phyloP scores from a whole-genome alignment of 53 echinoderm and acorn worm species.

The Arbacia lixula region DNA sequence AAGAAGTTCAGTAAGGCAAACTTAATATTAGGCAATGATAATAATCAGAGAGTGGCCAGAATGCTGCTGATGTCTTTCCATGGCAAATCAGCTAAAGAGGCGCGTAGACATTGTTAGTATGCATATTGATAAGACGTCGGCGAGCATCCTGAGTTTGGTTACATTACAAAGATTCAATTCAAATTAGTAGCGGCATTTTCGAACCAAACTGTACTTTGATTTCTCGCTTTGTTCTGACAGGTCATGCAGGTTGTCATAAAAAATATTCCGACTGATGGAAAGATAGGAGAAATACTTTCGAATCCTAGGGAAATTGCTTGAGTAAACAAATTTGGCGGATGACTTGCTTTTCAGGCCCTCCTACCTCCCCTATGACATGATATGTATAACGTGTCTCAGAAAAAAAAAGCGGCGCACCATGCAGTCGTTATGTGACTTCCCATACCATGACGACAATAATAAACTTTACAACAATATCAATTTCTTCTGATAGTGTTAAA shows the following conservation, averaged over 20 bases:
- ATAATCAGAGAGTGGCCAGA: constrained; percentile 4
- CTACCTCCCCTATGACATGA: neutral
- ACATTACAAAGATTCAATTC: constrained; percentile 4
- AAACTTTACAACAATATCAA: too few relatives aligned
- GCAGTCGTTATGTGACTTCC: too few relatives aligned
- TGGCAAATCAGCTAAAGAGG: too few relatives aligned
- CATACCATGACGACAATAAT: too few relatives aligned
- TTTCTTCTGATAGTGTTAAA: too few relatives aligned
- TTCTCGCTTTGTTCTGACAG: constrained; percentile 32
- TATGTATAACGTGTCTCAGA: constrained; percentile 4
- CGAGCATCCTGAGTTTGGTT: constrained; percentile 12
- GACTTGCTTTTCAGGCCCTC: constrained; percentile 37
- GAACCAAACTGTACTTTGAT: constrained; percentile 47
- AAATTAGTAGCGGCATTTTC: constrained; percentile 55
- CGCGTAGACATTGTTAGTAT: too few relatives aligned
- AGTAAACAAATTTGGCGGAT: constrained; percentile 54
- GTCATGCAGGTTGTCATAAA: constrained; percentile 35
- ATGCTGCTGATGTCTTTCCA: constrained; percentile 8
- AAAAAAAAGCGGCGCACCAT: constrained; percentile 4
- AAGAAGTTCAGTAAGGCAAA: constrained; percentile 23
- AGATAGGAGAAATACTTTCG: constrained; percentile 59
- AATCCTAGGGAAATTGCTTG: constrained; percentile 60
- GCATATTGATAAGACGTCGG: constrained; percentile 22
- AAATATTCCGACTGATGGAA: constrained; percentile 58
- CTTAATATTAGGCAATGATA: constrained; percentile 31